These are phyloP conservation scores for Hydrotaea diabolus DNA, from an alignment of 2,888 invertebrate genomes.

Conservation along the genomic window DNA sequence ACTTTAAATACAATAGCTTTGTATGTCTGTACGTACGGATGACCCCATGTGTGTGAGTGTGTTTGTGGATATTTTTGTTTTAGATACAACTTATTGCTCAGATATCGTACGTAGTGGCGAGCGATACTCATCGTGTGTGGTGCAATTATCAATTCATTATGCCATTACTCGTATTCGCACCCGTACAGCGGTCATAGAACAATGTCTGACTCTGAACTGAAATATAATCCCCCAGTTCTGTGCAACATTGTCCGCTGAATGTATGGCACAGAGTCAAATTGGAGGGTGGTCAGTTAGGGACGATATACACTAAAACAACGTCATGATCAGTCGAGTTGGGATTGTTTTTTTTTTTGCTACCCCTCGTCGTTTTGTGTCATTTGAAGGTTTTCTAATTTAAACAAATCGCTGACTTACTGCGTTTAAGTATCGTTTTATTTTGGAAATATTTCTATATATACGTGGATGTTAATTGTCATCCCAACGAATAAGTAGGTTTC, in stretches of 20 bases:
- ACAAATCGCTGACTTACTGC: neutral
- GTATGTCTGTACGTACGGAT: too few species aligned
- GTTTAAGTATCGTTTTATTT: too few species aligned
- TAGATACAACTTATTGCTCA: neutral
- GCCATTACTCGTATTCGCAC: neutral
- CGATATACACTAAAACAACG: neutral
- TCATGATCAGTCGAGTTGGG: neutral
- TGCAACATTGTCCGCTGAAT: neutral
- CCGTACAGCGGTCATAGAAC: neutral
- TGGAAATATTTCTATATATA: too few species aligned
- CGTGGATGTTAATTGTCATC: too few species aligned
- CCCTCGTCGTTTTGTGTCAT: neutral
- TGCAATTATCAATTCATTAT: conserved; percentile 14
- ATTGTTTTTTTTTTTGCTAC: neutral
- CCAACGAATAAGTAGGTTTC: too few species aligned
- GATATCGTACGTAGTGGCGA: neutral
- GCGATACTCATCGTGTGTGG: neutral
- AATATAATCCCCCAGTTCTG: neutral
- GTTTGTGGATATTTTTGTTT: neutral
- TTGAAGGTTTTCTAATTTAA: conserved; percentile 12
- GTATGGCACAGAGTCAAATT: neutral
- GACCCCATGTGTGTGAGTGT: neutral
- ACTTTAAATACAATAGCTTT: neutral
- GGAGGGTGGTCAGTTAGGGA: neutral
- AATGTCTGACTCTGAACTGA: neutral